These are phyloP conservation scores for Ispidina lecontei DNA, from an alignment of 2,797 vertebrate genomes.

Conservation along the genomic window DNA sequence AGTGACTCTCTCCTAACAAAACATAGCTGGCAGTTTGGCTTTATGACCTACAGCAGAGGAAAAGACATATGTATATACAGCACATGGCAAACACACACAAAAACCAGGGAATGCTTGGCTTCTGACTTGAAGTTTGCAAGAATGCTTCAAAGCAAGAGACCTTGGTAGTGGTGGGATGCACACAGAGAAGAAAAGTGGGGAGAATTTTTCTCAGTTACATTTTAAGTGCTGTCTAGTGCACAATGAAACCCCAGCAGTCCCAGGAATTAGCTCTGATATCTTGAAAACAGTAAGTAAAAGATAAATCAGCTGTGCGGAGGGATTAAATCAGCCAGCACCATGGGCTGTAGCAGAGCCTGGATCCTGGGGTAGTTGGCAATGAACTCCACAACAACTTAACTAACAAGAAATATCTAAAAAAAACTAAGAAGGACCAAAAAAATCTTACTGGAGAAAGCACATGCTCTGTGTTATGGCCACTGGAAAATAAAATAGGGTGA, in stretches of 20 bases:
- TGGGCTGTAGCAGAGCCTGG: background rate
- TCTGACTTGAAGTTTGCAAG: background rate
- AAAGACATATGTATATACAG: background rate
- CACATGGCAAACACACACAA: background rate
- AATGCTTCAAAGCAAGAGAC: background rate
- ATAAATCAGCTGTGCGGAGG: background rate
- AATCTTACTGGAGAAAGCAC: background rate
- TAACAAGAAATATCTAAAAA: background rate
- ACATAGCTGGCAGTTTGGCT: background rate
- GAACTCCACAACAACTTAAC: background rate
- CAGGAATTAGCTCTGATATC: background rate
- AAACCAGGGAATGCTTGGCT: background rate
- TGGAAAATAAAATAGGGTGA: background rate
- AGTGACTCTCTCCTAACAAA: constrained; percentile 8
- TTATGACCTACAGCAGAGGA: background rate
- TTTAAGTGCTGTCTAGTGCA: background rate
- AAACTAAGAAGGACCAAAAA: background rate
- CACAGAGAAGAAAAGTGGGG: background rate
- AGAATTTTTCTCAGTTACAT: background rate
- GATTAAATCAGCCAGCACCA: background rate
- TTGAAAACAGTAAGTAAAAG: background rate
- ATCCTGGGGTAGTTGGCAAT: background rate
- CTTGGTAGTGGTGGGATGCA: background rate
- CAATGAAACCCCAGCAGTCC: background rate
- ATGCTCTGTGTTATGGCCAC: background rate